Base-by-base conservation (phyloP, 2,888 invertebrate genomes). In the Hetaerina titia region DNA sequence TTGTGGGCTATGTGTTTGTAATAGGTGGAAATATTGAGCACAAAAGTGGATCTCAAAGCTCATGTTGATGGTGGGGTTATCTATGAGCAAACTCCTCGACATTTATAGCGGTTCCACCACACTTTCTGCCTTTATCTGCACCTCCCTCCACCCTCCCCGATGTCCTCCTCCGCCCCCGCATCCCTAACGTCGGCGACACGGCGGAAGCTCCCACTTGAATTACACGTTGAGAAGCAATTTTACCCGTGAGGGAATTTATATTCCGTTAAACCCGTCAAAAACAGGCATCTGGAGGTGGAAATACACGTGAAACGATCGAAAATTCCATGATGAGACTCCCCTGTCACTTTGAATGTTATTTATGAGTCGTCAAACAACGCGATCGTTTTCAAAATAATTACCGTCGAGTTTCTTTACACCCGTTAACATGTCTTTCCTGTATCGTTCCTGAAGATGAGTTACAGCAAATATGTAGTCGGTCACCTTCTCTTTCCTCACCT, bases 231-330 rank as follows among this genome's bases (percentile, higher is more conserved):
- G 31, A 31, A 8, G 31, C 25, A 31, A 81, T 31, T 81, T 81
- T 81, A 13, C 25, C 13, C 25, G 31, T 7, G 81, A 81, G 11
- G 31, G 31, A 81, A 81, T 31, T 25, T 31, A 81, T 81, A 31
- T 81, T 31, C 31, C 81, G 81, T 81, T 81, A 81, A n/a, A 81
- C 81, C 81, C 31, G 81, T 81, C 81, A 81, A 81, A 45, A 81
- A 11, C 81, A 31, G 31, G 31, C 2, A 31, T 15, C 69, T 15
- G 19, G 25, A 31, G 31, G 31, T 15, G 81, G 25, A 22, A 81
- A 31, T 31, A 31, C 31, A 81, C 15, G 81, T 15, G 11, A 25
- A 11, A 4, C 31, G 81, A 81, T 81, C 81, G 81, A 25, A 45
- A 45, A 13, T 81, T 31, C 81, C 13, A 31, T 15, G 81, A 81